Base-by-base conservation (phyloP, 2,888 invertebrate genomes). In the Adineta ricciae region DNA sequence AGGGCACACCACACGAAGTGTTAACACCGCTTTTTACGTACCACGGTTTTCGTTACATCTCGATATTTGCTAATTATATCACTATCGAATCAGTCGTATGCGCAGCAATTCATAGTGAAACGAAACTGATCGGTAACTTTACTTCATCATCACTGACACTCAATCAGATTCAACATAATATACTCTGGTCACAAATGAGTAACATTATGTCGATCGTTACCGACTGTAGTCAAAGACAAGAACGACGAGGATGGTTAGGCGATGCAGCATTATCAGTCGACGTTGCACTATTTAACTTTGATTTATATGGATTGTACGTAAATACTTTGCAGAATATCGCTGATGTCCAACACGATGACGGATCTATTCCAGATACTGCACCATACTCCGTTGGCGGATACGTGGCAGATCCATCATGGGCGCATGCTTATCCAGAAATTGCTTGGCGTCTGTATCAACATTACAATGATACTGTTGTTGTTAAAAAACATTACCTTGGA, bases 141-240 rank as follows among this genome's bases (percentile, higher is more conserved):
- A 41, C 78, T 78, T 78, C 78, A 9, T 78, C 78, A 78, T 78
- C 78, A n/a, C 38, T 78, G 7, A 24, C 41, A 78, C 78, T 78
- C 41, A 78, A 78, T 78, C 78, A 78, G 14, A 78, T 78, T 78
- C 78, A 78, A 78, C 78, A 78, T 24, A 78, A 78, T 41, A 78
- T 78, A 41, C 2, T 78, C 1, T 78, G 78, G 78, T 78, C 78
- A 41, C 78, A 78, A 78, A 5, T 78, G 2, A 78, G 78, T 19
- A 78, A 78, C n/a, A 78, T 78, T 41, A 78, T 78, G 78, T 78
- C 78, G 14, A 78, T 78, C 41, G 1, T 41, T n/a, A 78, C 78
- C 38, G 78, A 78, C 24, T 78, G 78, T 32, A 78, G 78, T 78
- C 78, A 78, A n/a, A 21, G 78, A 24, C 78, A 78, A 3, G 78